Base-by-base conservation (phyloP, 2,888 invertebrate species). In the Macrophya alboannulata region DNA sequence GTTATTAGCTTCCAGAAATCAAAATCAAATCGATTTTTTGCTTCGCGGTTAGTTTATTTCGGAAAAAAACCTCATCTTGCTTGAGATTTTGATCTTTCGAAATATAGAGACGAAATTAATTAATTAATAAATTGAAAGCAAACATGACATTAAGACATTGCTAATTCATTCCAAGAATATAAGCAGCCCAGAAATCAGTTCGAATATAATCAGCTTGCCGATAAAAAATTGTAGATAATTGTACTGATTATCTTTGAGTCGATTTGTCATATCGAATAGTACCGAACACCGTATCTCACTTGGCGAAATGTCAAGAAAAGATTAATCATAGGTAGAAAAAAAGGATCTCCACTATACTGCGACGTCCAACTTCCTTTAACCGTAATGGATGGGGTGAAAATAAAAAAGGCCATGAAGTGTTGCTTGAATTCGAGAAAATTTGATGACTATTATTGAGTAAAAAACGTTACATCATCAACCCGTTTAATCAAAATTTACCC, bases 401-500 rank as follows among this genome's bases (percentile, higher is more conserved):
- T 25, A 17, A 37, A 37, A 17, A 37, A 8, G 15, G 1, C 17
- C 37, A 68, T 37, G 12, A 31, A 31, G 15, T 37, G 31, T 12
- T 17, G 68, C 6, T 6, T 25, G 25, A 6, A 37, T 68, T 17
- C 17, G 17, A 68, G 25, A 37, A 37, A 68, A 68, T 25, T 10
- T 43, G n/a, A 15, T 74, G 10, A 45, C 72, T 43, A n/a, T 74
- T n/a, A 74, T 74, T 45, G 17, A 45, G 8, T 45, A n/a, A 45
- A 45, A 40, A 74, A 40, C 37, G 37, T 10, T n/a, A 45, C 43
- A n/a, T 45, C 21, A 74, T 74, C 10, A 74, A 21, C 15, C 4
- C n/a, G 21, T 45, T 37, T 51, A 83, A 55, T 68, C 9, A 48
- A 83, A 83, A 4, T 68, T n/a, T 48, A 68, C 48, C 21, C 83